These are phyloP conservation scores for Oxyruncus cristatus DNA, from an alignment of 2,113 vertebrate genomes.

Conservation along the genomic window DNA sequence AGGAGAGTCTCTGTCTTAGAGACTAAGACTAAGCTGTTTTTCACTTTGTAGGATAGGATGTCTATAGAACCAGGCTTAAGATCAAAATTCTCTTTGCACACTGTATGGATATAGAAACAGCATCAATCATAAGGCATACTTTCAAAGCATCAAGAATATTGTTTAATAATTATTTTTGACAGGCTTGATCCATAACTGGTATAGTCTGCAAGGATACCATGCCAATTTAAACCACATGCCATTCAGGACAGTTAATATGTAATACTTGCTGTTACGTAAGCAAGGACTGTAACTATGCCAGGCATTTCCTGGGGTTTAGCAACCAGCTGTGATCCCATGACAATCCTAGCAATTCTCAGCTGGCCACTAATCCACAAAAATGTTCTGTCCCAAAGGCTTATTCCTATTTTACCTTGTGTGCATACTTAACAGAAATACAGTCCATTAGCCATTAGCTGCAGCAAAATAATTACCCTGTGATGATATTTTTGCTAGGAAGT, in stretches of 20 bases:
- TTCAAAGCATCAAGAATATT: background rate
- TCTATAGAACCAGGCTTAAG: background rate
- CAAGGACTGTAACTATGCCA: background rate
- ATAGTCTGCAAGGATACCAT: background rate
- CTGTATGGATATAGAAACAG: background rate
- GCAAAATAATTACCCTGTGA: background rate
- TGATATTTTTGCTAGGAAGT: background rate
- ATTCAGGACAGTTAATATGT: background rate
- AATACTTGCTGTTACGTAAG: constrained; percentile 21
- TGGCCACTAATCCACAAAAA: constrained; percentile 33
- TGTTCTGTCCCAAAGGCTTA: constrained; percentile 3
- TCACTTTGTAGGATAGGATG: background rate
- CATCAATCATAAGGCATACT: background rate
- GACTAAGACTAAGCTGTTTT: background rate
- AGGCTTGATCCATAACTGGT: background rate
- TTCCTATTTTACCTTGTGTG: background rate
- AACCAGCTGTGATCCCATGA: constrained; percentile 42
- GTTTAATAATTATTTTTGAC: background rate
- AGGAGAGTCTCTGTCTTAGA: background rate
- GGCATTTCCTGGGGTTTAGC: constrained; percentile 51
- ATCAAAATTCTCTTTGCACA: background rate
- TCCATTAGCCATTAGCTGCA: background rate
- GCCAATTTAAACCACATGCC: background rate
- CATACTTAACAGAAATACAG: background rate
- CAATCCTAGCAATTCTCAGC: constrained; percentile 24